Conservation (phyloP, 2,888 invertebrate genomes). For the Lacanobia oleracea region DNA sequence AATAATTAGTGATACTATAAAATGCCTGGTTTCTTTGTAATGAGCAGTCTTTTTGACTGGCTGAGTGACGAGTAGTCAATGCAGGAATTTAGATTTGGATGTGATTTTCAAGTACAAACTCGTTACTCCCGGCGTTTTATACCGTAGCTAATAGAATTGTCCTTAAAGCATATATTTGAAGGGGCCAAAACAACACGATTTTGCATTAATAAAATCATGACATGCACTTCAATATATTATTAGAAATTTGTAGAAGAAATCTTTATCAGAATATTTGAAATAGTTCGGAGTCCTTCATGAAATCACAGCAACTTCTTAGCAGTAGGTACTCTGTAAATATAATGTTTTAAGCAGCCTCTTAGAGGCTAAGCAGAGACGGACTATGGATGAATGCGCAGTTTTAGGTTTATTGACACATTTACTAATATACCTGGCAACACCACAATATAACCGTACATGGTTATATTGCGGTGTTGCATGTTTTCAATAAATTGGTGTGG, state of each 20-base stretch:
- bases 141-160: slow-evolving; percentile 33
- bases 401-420: slow-evolving; percentile 70
- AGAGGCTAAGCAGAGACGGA: slow-evolving; percentile 82
- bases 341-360: slow-evolving; percentile 81
- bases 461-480: not conserved
- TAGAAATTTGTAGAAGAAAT: slow-evolving; percentile 25
- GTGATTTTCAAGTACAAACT: slow-evolving; percentile 58
- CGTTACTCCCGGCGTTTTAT: slow-evolving; percentile 36
- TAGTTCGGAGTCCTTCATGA: slow-evolving; percentile 68
- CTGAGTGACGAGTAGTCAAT: slow-evolving; percentile 5
- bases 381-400: slow-evolving; percentile 81
- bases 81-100: slow-evolving; percentile 48
- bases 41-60: slow-evolving; percentile 42
- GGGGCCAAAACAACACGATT: slow-evolving; percentile 61
- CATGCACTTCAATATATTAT: slow-evolving; percentile 54
- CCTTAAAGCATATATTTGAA: slow-evolving; percentile 49
- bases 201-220: slow-evolving; percentile 33
- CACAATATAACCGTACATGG: no score
- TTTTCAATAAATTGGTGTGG: not conserved
- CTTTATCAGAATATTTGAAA: slow-evolving; percentile 17
- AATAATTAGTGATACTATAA: slow-evolving; percentile 21
- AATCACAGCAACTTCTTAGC: slow-evolving; percentile 64
- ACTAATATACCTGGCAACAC: not conserved
- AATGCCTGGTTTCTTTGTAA: slow-evolving; percentile 42
- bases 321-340: slow-evolving; percentile 76